A percentile compares a stretch with the other conserved stretches of the same genome.
These are phyloP conservation scores for Rissa tridactyla DNA, from an alignment of 2,113 vertebrate species.

Conservation along the genomic window DNA sequence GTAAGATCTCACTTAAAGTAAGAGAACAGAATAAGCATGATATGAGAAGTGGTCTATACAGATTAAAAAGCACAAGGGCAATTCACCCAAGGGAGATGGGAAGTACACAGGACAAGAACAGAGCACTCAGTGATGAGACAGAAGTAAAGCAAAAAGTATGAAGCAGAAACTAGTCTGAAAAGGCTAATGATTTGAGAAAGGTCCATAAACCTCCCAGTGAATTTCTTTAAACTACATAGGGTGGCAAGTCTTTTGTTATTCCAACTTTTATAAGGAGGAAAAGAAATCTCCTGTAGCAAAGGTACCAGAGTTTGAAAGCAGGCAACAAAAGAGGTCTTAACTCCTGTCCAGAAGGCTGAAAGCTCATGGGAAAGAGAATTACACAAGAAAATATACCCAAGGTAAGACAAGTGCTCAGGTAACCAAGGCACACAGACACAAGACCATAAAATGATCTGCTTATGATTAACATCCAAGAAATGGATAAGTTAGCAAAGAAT, in stretches of 20 bases:
- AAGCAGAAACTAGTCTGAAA: neutral
- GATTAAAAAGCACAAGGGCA: neutral
- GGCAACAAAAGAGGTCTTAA: neutral
- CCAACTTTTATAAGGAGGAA: neutral
- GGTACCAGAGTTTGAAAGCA: neutral
- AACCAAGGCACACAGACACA: neutral
- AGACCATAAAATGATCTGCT: neutral
- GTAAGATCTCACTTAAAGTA: neutral
- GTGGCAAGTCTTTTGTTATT: neutral
- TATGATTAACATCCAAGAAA: neutral
- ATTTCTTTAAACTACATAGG: neutral
- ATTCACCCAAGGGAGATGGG: neutral
- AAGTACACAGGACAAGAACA: neutral
- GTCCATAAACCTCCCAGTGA: neutral
- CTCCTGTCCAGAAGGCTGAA: neutral
- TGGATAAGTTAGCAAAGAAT: neutral
- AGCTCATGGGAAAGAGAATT: neutral
- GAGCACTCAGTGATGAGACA: neutral
- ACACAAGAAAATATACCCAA: neutral
- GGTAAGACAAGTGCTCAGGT: neutral
- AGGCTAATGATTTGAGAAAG: neutral
- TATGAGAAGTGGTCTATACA: neutral
- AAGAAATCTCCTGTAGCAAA: neutral
- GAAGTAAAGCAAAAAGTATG: neutral
- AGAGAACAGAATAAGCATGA: neutral